A percentile compares a stretch with the other conserved stretches of the same genome.
phyloP scores from a whole-genome alignment of 2,888 invertebrate species.

The Melinaea marsaeus region DNA sequence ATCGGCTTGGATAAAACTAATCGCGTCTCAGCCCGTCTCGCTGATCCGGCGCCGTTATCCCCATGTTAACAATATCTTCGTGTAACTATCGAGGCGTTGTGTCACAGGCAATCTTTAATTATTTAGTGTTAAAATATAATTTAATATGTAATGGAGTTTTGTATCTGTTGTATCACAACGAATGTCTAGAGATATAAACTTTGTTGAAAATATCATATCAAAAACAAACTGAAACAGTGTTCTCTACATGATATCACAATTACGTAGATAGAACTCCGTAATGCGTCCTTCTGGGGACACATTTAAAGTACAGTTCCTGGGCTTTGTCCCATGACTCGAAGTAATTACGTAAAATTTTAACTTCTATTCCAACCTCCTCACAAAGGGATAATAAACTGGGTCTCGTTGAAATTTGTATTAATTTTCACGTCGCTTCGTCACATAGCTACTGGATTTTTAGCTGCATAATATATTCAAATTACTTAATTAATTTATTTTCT shows the following conservation, averaged over 20 bases:
- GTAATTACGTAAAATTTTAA: constrained; percentile 28
- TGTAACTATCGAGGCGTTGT: too few relatives aligned
- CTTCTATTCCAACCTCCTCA: constrained; percentile 12
- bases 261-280: constrained; percentile 15
- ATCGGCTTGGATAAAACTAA: too few relatives aligned
- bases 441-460: neutral
- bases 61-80: too few relatives aligned
- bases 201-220: neutral
- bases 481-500: neutral
- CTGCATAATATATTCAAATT: neutral
- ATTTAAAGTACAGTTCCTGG: constrained; percentile 21
- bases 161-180: neutral
- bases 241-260: neutral
- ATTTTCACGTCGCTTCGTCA: constrained; percentile 4
- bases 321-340: constrained; percentile 9
- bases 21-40: too few relatives aligned
- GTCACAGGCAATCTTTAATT: too few relatives aligned
- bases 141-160: too few relatives aligned
- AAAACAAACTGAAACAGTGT: neutral
- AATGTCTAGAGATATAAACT: neutral
- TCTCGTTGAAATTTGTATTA: constrained; percentile 17
- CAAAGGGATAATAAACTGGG: constrained; percentile 23
- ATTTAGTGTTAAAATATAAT: too few relatives aligned
- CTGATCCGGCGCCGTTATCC: too few relatives aligned
- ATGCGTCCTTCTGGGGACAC: constrained; percentile 18